A percentile compares a stretch with the other conserved stretches of the same genome.
phyloP scores from a whole-genome alignment of 2,888 invertebrate species.

The Ochropleura leucogaster region DNA sequence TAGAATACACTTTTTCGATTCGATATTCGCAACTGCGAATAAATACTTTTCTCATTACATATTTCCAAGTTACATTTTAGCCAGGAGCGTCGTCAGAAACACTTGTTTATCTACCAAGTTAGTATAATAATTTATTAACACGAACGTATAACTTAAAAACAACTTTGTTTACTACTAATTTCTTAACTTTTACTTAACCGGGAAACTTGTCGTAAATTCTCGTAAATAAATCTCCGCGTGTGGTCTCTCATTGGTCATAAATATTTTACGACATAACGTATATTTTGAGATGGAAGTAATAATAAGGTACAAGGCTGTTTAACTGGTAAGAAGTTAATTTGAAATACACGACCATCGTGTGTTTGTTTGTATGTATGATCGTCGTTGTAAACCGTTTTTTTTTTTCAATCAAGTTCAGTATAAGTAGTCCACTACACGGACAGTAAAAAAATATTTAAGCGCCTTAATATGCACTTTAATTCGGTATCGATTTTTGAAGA shows the following conservation, averaged over 20 bases:
- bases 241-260: constrained; percentile 52
- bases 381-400: constrained; percentile 10
- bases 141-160: constrained; percentile 13
- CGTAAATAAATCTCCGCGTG: constrained; percentile 59
- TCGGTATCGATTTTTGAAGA: too few relatives aligned
- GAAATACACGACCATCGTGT: constrained; percentile 6
- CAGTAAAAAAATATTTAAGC: too few relatives aligned
- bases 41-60: not conserved
- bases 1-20: too few relatives aligned
- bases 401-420: not conserved
- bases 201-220: constrained; percentile 38
- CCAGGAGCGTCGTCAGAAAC: not conserved
- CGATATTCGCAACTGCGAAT: too few relatives aligned
- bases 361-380: not conserved
- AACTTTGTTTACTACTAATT: constrained; percentile 38
- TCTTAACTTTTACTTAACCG: constrained; percentile 43
- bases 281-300: constrained; percentile 55
- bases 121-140: constrained; percentile 34
- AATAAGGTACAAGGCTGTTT: constrained; percentile 51
- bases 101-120: constrained; percentile 17
- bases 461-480: too few relatives aligned
- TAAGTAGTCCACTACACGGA: not conserved
- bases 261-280: constrained; percentile 60
- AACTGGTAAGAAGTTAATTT: constrained; percentile 39
- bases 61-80: not conserved